Percentiles rank a stretch among this genome's conserved stretches.
Conservation (phyloP, 1,140 invertebrate genomes). For the Listronotus bonariensis region DNA sequence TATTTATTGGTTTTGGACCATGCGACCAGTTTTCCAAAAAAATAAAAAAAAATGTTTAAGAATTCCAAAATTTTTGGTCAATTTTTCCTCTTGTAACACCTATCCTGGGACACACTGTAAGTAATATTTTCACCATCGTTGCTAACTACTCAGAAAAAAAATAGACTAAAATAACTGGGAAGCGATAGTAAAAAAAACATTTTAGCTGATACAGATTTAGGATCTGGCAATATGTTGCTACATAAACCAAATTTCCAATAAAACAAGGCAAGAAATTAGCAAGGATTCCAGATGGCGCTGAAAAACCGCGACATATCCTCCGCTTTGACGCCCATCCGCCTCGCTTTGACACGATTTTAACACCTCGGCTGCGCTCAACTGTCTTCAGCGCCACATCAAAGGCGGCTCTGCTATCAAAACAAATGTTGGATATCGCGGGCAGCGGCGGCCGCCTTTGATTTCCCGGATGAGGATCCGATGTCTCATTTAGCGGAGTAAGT, state of each 20-base stretch:
- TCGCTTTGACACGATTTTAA: conserved; percentile 29
- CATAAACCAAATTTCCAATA: neutral
- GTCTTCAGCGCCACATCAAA: conserved; percentile 35
- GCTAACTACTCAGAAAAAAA: no score
- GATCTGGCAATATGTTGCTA: neutral
- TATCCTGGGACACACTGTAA: no score
- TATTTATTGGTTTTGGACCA: no score
- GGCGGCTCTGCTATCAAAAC: conserved; percentile 31
- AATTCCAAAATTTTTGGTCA: no score
- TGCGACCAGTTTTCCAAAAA: no score
- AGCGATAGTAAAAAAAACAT: no score
- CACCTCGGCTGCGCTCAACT: conserved; percentile 30
- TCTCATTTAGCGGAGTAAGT: conserved; percentile 14
- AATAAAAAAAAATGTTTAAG: no score
- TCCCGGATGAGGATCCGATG: conserved; percentile 25
- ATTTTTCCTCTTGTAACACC: no score
- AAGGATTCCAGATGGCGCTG: conserved; percentile 17
- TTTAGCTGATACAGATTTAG: neutral
- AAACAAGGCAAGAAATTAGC: neutral
- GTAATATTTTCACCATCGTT: no score
- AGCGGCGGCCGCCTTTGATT: conserved; percentile 27
- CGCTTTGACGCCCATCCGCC: conserved; percentile 15
- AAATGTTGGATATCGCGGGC: conserved; percentile 23
- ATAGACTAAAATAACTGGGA: no score
- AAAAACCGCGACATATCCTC: conserved; percentile 11